Conservation (phyloP, 2,113 vertebrate genomes). For the Hoplias malabaricus region DNA sequence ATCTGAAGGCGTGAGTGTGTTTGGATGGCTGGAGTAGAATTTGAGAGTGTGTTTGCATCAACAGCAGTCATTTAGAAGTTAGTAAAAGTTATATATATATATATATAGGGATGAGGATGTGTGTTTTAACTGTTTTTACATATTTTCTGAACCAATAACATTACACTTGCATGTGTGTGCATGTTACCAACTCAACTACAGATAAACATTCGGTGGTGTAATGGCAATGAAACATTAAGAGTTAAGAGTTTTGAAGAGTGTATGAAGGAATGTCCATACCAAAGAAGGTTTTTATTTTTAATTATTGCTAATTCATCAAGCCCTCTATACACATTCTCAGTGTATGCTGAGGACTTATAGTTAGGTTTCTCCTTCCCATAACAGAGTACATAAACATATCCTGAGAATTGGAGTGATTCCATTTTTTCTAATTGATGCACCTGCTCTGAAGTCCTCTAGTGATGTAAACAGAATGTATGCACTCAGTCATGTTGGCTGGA, state of each 20-base stretch:
- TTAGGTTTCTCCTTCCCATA: not conserved
- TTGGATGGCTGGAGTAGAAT: not conserved
- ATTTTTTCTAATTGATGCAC: not conserved
- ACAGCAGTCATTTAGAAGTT: not conserved
- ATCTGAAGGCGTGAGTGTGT: not conserved
- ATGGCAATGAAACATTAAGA: not conserved
- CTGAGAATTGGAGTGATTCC: not conserved
- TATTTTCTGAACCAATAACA: no score
- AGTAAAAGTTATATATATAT: no score
- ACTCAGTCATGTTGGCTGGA: not conserved
- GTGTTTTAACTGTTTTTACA: no score
- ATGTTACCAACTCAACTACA: no score
- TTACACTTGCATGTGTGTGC: no score
- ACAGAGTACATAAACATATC: not conserved
- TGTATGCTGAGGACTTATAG: not conserved
- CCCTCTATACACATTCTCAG: not conserved
- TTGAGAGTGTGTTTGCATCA: not conserved
- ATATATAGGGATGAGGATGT: no score
- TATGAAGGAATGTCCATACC: no score
- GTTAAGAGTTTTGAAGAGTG: not conserved
- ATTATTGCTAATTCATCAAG: slow-evolving; percentile 5
- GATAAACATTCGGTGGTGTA: not conserved
- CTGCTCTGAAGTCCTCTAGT: not conserved
- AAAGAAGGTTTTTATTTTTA: no score
- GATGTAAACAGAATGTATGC: not conserved